Percentiles rank a stretch among this genome's conserved stretches.
Evolutionary conservation across 1,140 invertebrate species (phyloP).

Genomic region (Pachypeltis micranthus): DNA sequence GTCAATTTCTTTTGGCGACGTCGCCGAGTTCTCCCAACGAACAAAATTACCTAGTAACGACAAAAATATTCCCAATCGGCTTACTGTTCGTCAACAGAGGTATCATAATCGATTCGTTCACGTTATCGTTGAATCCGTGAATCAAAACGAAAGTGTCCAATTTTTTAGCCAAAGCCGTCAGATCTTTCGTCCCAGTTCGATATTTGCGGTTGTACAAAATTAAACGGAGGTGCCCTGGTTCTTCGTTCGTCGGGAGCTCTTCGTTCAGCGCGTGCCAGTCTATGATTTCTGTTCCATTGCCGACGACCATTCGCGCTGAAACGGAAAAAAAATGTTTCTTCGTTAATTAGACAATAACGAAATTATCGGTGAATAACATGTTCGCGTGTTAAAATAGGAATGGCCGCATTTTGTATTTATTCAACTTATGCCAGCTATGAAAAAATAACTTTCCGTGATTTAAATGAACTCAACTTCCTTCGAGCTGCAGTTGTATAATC

Average conservation of each 20-base stretch:
- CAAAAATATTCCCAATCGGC: neutral
- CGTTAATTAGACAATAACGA: too few relatives aligned
- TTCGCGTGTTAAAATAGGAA: too few relatives aligned
- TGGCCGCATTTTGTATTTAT: too few relatives aligned
- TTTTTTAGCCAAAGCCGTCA: neutral
- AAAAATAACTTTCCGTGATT: too few relatives aligned
- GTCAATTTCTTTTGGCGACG: too few relatives aligned
- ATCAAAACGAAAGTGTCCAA: slow-evolving; percentile 23
- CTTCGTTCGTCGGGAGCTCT: neutral
- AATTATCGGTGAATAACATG: too few relatives aligned
- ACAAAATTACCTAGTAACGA: too few relatives aligned
- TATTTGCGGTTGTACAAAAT: neutral
- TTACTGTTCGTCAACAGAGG: slow-evolving; percentile 28
- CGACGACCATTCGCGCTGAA: neutral
- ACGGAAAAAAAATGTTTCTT: neutral
- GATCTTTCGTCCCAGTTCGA: neutral
- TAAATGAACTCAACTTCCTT: too few relatives aligned
- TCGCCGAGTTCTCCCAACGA: too few relatives aligned
- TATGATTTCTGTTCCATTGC: neutral
- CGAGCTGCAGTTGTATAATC: too few relatives aligned
- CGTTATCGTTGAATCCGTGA: slow-evolving; percentile 31
- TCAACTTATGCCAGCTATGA: too few relatives aligned
- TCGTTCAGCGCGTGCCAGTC: neutral
- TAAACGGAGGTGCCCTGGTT: neutral
- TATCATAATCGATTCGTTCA: slow-evolving; percentile 28